Conservation (phyloP, 2,888 invertebrate species). For the Pelosia muscerda region DNA sequence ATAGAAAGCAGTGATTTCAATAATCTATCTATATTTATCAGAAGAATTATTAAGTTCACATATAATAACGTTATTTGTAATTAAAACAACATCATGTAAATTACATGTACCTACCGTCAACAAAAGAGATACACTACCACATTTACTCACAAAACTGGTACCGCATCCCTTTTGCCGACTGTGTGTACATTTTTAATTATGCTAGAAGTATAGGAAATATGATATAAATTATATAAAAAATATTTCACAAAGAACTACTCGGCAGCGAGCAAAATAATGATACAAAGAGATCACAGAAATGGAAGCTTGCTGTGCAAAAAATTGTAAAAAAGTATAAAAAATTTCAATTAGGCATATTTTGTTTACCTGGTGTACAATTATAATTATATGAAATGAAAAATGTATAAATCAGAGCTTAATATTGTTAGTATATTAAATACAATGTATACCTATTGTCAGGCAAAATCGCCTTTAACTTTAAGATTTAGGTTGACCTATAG, state of each 20-base stretch:
- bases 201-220: slow-evolving; percentile 11
- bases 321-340: slow-evolving; percentile 57
- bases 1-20: background rate
- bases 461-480: too few relatives aligned
- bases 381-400: slow-evolving; percentile 18
- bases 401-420: slow-evolving; percentile 66
- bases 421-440: too few relatives aligned
- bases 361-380: too few relatives aligned
- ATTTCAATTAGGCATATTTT: too few relatives aligned
- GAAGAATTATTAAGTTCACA: background rate
- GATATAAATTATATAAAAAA: slow-evolving; percentile 26
- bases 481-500: too few relatives aligned
- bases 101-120: too few relatives aligned
- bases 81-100: too few relatives aligned
- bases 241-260: slow-evolving; percentile 30
- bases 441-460: too few relatives aligned
- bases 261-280: slow-evolving; percentile 40
- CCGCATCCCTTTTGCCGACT: too few relatives aligned
- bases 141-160: too few relatives aligned
- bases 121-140: too few relatives aligned
- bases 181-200: too few relatives aligned
- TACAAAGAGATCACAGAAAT: slow-evolving; percentile 75
- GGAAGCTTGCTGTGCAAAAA: slow-evolving; percentile 70
- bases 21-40: background rate
- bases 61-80: slow-evolving; percentile 15